phyloP scores from a whole-genome alignment of 1,140 invertebrate genomes.

The Ips typographus region DNA sequence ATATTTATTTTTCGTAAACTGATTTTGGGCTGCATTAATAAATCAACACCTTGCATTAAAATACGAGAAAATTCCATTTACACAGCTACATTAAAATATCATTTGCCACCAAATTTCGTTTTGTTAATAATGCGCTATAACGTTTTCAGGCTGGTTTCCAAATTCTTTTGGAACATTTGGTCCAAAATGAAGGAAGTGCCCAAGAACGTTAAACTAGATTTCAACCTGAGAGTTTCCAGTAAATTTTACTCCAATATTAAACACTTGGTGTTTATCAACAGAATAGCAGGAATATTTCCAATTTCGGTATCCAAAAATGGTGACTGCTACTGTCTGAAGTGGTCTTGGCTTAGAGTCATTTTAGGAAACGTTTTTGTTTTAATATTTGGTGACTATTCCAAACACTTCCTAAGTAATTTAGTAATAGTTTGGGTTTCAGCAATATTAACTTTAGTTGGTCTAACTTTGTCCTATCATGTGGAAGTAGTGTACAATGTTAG shows the following conservation, averaged over 20 bases:
- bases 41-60: too few species aligned
- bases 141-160: not conserved
- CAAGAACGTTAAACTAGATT: conserved; percentile 12
- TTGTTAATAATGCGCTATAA: not conserved
- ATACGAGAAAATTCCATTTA: conserved; percentile 1
- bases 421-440: conserved; percentile 8
- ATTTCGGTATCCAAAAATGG: conserved; percentile 9
- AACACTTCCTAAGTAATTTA: not conserved
- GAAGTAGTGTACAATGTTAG: conserved; percentile 27
- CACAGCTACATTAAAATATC: not conserved
- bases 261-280: conserved; percentile 21
- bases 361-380: conserved; percentile 13
- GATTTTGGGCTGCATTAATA: too few species aligned
- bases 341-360: conserved; percentile 28
- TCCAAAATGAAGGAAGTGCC: conserved; percentile 13
- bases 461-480: conserved; percentile 11
- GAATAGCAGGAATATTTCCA: conserved; percentile 22
- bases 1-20: too few species aligned
- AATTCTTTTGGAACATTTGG: not conserved
- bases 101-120: conserved; percentile 2
- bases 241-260: conserved; percentile 21
- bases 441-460: conserved; percentile 5
- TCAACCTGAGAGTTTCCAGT: conserved; percentile 7
- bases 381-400: conserved; percentile 3
- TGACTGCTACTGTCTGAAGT: conserved; percentile 13